These are phyloP conservation scores for Tonatia bakeri DNA, from an alignment of 2,113 vertebrate genomes.

Conservation along the genomic window DNA sequence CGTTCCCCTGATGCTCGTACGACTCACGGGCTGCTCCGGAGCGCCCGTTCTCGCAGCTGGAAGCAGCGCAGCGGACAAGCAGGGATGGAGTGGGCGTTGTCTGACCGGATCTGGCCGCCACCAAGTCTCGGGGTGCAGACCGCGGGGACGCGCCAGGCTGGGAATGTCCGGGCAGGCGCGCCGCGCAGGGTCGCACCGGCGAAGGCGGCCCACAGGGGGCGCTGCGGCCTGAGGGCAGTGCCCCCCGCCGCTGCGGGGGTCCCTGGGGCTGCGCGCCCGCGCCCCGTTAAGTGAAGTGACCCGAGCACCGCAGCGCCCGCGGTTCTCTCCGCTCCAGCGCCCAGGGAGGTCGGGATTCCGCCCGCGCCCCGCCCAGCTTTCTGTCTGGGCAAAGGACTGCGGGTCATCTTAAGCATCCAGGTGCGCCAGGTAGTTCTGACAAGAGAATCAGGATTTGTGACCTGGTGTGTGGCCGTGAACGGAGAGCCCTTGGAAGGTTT, in stretches of 20 bases:
- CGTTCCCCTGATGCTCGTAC: too few species aligned
- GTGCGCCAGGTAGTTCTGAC: not conserved
- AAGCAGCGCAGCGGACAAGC: not conserved
- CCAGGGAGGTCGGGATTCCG: not conserved
- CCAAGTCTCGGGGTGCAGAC: not conserved
- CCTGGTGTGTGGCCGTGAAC: not conserved
- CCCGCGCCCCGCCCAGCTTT: not conserved
- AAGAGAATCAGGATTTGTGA: not conserved
- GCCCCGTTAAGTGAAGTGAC: constrained; percentile 74
- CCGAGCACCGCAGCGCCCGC: not conserved
- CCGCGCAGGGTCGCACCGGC: not conserved
- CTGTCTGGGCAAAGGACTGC: not conserved
- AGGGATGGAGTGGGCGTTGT: not conserved
- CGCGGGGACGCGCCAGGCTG: not conserved
- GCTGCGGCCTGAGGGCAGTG: not conserved
- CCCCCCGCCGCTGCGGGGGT: not conserved
- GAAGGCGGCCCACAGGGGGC: constrained; percentile 60
- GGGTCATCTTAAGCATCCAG: not conserved
- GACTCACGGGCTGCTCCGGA: not conserved
- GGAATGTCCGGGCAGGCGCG: constrained; percentile 33
- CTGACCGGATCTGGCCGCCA: not conserved
- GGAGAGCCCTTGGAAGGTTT: not conserved
- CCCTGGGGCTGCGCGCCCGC: not conserved
- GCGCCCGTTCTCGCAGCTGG: not conserved
- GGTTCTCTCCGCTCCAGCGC: not conserved